Percentiles rank a stretch among this genome's conserved stretches.
These are phyloP conservation scores for Chydorus sphaericus DNA, from an alignment of 2,888 invertebrate genomes.

Conservation along the genomic window DNA sequence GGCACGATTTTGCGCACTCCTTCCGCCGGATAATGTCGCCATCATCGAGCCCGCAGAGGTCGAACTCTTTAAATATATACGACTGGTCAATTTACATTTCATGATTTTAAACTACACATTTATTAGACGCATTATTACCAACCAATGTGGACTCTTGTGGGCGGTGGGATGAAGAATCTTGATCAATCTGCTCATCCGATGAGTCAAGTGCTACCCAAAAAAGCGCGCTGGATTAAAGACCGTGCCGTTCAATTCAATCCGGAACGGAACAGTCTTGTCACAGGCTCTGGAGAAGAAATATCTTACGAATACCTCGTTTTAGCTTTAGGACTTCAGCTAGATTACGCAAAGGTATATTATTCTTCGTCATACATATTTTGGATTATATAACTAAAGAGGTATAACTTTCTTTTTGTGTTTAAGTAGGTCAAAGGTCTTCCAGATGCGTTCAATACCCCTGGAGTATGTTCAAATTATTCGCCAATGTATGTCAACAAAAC, in stretches of 20 bases:
- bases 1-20: conserved; percentile 58
- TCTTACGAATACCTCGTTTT: conserved; percentile 73
- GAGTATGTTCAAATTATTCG: conserved; percentile 82
- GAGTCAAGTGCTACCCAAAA: conserved; percentile 53
- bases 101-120: not conserved
- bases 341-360: conserved; percentile 56
- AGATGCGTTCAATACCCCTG: conserved; percentile 54
- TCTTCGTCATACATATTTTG: too few relatives aligned
- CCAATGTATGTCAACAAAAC: conserved; percentile 64
- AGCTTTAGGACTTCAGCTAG: conserved; percentile 63
- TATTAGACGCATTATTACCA: conserved; percentile 81
- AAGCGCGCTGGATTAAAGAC: conserved; percentile 67
- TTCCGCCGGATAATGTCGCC: conserved; percentile 60
- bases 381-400: too few relatives aligned
- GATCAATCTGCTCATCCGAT: conserved; percentile 46
- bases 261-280: conserved; percentile 47
- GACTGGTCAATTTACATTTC: not conserved
- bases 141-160: conserved; percentile 85
- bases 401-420: too few relatives aligned
- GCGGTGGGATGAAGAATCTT: conserved; percentile 66
- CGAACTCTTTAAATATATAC: conserved; percentile 24
- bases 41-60: conserved; percentile 73
- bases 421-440: conserved; percentile 71
- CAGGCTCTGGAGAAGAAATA: conserved; percentile 50
- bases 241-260: conserved; percentile 56